Evolutionary conservation across 2,888 invertebrate species (phyloP), one percentile per base, ranked within the genome.

Genomic region (Xestia rhomboidea): DNA sequence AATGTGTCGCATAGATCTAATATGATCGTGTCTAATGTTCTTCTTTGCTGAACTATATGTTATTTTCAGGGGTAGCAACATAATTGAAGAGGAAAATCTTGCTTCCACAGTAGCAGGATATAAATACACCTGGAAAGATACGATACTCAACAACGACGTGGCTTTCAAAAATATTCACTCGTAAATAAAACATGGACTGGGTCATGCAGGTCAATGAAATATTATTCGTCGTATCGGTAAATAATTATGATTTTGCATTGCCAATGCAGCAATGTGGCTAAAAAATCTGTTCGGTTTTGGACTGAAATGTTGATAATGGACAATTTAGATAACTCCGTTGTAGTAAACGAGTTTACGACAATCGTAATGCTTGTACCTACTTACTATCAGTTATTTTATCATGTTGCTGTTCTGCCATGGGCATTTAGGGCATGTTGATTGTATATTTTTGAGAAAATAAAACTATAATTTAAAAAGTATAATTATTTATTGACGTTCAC

Each of bases 401-500:
- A 8, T 49, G 18, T 60, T 57, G 11, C 27, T 75, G 8, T 46
- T 73, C 44, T 30, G 15, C n/a, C 21, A 30, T 4, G 1, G 64
- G 38, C 6, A 64, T 27, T 41, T 13, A 38, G 2, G 24, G 24
- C n/a, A 13, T 34, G 46, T 46, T 15, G 30, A 51, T 11, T 62
- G 54, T 57, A 60, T 38, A 69, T 71, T 34, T 38, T 5, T 64
- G 38, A 60, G 11, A 73, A 67, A 76, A 87, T 86, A 83, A 87
- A 88, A 88, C 86, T 1, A 64, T 69, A 44, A 41, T 3, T 72
- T 83, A 84, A 89, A 87, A 91, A 87, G 79, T 88, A 85, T 81
- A 90, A 93, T 94, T 94, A 93, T 94, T 95, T 95, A 95, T 93
- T 95, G 90, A 90, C 92, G 92, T 95, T 92, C 93, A 93, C 95